Evolutionary conservation across 2,888 invertebrate species (phyloP), one percentile per base, ranked within the genome.

Genomic region (Balanococcus diminutus): DNA sequence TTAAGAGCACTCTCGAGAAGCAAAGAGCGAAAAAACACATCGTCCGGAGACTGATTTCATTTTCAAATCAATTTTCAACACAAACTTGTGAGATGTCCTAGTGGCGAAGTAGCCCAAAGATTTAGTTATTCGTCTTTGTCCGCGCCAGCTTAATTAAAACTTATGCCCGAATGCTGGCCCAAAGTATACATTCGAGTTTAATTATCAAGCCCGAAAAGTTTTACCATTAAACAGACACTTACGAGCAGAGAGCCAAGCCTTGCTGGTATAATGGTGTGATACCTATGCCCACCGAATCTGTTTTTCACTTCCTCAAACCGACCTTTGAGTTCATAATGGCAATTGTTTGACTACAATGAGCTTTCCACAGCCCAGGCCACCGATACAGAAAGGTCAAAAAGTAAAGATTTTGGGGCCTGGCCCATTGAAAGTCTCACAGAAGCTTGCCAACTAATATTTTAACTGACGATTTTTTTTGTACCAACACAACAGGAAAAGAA

Each of bases 141-240:
- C 67, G 28, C 16, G 67, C 56, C 5, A 67, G 28, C 28, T 67
- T 67, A 67, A 67, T 67, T 67, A 67, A 67, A 67, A 67, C 28
- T 67, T 67, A 67, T 67, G 31, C 28, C 28, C 28, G 28, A 28
- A 28, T 67, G 67, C 67, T 67, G 28, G 67, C 28, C 67, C 67
- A 67, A 67, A 67, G 28, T 67, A 67, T 67, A 67, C 67, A 67
- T 67, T 67, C 67, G 67, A 67, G 67, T 67, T 67, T 67, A 67
- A 67, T 67, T 28, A 67, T 28, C 3, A 28, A 28, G 16, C 67
- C 11, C 8, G 28, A 67, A 67, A 67, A 67, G 9, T 67, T 67
- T 67, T 28, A 28, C 67, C 67, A 67, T 67, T 67, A 67, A 67
- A 67, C 25, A 28, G 25, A 28, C 16, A 28, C 2, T 3, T 56